phyloP scores from a whole-genome alignment of 2,113 vertebrate species.

The Sturnira hondurensis region DNA sequence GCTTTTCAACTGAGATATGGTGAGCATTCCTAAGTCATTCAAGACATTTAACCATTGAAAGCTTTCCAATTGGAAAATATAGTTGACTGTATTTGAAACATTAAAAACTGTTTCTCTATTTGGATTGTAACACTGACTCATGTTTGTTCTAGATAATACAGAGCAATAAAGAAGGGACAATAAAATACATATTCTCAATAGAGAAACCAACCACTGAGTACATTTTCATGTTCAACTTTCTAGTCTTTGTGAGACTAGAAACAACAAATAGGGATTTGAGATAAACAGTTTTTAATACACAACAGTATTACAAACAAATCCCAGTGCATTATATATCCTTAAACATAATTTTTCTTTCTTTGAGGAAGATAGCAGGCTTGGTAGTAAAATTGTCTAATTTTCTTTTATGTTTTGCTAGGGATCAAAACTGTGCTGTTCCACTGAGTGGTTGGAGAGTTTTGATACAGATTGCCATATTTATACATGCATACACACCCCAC shows the following conservation, averaged over 20 bases:
- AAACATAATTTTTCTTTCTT: conserved; percentile 11
- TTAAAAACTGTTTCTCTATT: background rate
- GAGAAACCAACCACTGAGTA: background rate
- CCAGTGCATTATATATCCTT: background rate
- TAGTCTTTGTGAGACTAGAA: background rate
- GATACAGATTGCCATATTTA: background rate
- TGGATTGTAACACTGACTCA: background rate
- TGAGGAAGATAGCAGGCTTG: background rate
- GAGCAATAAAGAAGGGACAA: background rate
- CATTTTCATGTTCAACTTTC: background rate
- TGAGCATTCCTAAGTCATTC: background rate
- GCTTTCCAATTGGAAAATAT: background rate
- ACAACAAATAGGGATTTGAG: background rate
- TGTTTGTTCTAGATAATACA: background rate
- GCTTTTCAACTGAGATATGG: background rate
- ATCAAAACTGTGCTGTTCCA: background rate
- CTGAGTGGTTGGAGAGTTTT: background rate
- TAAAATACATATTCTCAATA: background rate
- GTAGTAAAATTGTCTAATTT: background rate
- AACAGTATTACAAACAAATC: background rate
- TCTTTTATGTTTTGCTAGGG: background rate
- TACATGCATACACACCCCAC: background rate
- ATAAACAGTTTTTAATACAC: background rate
- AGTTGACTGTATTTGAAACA: background rate
- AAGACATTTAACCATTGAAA: background rate